These are phyloP conservation scores for Columba janthina DNA, from an alignment of 2,113 vertebrate genomes.

Conservation along the genomic window DNA sequence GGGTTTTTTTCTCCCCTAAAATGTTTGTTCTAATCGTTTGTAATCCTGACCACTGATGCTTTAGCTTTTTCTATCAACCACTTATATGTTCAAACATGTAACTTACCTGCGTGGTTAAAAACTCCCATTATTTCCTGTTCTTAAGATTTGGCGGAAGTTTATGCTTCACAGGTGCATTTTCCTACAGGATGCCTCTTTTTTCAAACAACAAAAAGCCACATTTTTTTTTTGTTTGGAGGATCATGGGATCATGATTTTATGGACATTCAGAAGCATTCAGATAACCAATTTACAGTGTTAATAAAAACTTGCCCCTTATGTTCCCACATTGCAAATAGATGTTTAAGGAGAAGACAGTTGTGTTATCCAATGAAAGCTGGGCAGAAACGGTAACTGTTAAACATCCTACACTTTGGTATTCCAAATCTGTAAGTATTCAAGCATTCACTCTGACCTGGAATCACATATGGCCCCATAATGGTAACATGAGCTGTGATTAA, in stretches of 20 bases:
- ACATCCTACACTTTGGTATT: neutral
- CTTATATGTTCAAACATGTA: neutral
- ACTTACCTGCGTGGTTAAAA: neutral
- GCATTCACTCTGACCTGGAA: neutral
- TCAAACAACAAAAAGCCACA: fast-evolving
- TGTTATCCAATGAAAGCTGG: neutral
- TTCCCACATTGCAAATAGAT: neutral
- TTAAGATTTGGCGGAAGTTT: neutral
- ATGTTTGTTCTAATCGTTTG: neutral
- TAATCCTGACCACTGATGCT: neutral
- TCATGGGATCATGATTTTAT: neutral
- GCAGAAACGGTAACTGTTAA: neutral
- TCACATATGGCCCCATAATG: neutral
- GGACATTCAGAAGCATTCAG: neutral
- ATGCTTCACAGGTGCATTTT: neutral
- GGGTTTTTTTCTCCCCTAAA: neutral
- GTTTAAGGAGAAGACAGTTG: neutral
- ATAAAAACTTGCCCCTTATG: neutral
- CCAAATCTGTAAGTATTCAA: neutral
- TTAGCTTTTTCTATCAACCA: neutral
- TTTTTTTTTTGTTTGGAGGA: neutral
- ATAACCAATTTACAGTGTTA: neutral
- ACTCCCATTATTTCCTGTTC: neutral
- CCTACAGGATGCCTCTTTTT: neutral
- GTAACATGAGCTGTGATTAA: neutral